These are phyloP conservation scores for Drosophila pseudoananassae DNA, from an alignment of 1,140 invertebrate genomes.

Conservation along the genomic window DNA sequence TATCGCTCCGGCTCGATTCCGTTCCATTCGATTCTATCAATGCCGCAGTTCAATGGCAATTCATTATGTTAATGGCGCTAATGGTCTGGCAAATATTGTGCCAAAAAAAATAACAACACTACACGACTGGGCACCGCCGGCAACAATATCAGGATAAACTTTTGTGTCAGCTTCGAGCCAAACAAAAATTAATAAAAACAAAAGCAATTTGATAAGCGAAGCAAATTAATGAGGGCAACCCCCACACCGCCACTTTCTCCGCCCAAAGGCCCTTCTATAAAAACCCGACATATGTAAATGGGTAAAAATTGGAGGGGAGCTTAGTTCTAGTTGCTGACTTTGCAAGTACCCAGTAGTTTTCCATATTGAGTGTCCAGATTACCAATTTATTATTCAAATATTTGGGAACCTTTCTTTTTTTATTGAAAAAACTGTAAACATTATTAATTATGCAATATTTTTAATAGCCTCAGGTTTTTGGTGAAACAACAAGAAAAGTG, in stretches of 20 bases:
- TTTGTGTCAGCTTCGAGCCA: constrained; percentile 49
- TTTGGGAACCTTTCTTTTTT: background rate
- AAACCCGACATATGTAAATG: constrained; percentile 30
- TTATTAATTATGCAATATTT: background rate
- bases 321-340: background rate
- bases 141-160: constrained; percentile 40
- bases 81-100: constrained; percentile 77
- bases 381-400: background rate
- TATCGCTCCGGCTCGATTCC: constrained; percentile 29
- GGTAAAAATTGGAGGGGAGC: background rate
- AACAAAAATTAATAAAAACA: constrained; percentile 61
- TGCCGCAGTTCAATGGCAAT: constrained; percentile 71
- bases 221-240: constrained; percentile 72
- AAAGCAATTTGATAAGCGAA: constrained; percentile 79
- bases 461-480: background rate
- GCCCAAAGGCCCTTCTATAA: constrained; percentile 1
- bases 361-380: background rate
- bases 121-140: constrained; percentile 4
- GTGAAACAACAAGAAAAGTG: background rate
- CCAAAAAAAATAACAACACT: constrained; percentile 42
- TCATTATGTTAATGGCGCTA: constrained; percentile 81
- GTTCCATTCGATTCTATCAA: constrained; percentile 26
- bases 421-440: background rate
- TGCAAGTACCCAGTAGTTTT: background rate
- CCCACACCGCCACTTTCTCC: background rate